Base-by-base conservation (phyloP, 2,113 vertebrate genomes). In the Tretioscincus oriximinensis region DNA sequence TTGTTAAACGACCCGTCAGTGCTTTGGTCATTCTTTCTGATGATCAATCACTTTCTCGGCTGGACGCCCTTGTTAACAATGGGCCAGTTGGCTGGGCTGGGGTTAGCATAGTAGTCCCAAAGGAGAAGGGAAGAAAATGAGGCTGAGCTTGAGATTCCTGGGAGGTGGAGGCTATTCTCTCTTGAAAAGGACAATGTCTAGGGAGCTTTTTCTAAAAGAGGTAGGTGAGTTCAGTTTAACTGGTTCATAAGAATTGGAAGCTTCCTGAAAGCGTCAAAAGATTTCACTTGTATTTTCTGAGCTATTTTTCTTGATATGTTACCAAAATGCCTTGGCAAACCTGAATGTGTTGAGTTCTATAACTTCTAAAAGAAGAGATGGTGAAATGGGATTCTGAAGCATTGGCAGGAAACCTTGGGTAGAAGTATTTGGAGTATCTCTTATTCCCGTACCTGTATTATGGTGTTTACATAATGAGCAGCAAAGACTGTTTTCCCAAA, bases 1-100 rank as follows among this genome's bases (percentile, higher is more conserved):
- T 91, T 92, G 92, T 92, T 90, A 92, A 92, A 87, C 68, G 85
- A 91, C 90, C 91, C 84, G 72, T 91, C 90, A 89, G 54, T 24
- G 91, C 91, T 89, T 85, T 91, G 91, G 91, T 88, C 91, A 91
- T 88, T 90, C 88, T 93, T 86, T 85, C 35, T 5, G 0, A 4
- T 18, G 22, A 92, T 92, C 91, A 91, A 92, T 93, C 91, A 88
- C 31, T 45, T 84, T 85, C 76, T 79, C 0, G 63, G 76, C 85
- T 86, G 90, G 88, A 85, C 31, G 76, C 28, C 10, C 89, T 91
- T 26, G 0, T 90, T 89, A 91, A 88, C 90, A 92, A 91, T 81
- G 78, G 76, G 0, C 84, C 84, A 76, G 78, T 91, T 88, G 86
- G 86, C 79, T 45, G 0, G 14, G 83, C 81, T 60, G 1, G 84